These are phyloP conservation scores for Oryzias melastigma DNA, from an alignment of 2,113 vertebrate genomes.

Conservation along the genomic window DNA sequence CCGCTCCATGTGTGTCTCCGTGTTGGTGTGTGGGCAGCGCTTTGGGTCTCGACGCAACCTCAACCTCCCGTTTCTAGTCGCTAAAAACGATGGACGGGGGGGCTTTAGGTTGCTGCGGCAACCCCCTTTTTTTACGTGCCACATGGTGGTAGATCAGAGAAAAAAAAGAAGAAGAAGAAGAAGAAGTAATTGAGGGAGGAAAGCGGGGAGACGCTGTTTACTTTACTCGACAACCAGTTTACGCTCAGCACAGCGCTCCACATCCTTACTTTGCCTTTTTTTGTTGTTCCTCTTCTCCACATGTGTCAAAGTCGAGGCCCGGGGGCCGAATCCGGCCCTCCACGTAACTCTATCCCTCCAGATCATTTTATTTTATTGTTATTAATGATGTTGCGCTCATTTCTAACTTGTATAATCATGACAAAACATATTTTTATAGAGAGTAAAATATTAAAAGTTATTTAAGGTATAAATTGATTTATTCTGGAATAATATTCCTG, in stretches of 20 bases:
- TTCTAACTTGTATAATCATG: too few relatives aligned
- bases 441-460: too few relatives aligned
- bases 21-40: conserved; percentile 48
- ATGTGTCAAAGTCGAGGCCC: too few relatives aligned
- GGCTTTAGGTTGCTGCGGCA: conserved; percentile 72
- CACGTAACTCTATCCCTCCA: too few relatives aligned
- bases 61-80: conserved; percentile 53
- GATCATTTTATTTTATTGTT: too few relatives aligned
- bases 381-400: too few relatives aligned
- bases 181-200: conserved; percentile 57
- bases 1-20: conserved; percentile 34
- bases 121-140: conserved; percentile 65
- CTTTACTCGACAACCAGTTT: conserved; percentile 47
- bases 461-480: too few relatives aligned
- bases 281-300: neutral
- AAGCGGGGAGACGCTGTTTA: conserved; percentile 54
- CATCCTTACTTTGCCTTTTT: conserved; percentile 31
- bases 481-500: too few relatives aligned
- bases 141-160: conserved; percentile 73
- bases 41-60: conserved; percentile 55
- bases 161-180: too few relatives aligned
- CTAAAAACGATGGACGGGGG: neutral
- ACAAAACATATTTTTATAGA: too few relatives aligned
- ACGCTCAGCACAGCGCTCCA: conserved; percentile 48
- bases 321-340: too few relatives aligned